These are phyloP conservation scores for Lacerta bilineata DNA, from an alignment of 2,797 vertebrate species.

Conservation along the genomic window DNA sequence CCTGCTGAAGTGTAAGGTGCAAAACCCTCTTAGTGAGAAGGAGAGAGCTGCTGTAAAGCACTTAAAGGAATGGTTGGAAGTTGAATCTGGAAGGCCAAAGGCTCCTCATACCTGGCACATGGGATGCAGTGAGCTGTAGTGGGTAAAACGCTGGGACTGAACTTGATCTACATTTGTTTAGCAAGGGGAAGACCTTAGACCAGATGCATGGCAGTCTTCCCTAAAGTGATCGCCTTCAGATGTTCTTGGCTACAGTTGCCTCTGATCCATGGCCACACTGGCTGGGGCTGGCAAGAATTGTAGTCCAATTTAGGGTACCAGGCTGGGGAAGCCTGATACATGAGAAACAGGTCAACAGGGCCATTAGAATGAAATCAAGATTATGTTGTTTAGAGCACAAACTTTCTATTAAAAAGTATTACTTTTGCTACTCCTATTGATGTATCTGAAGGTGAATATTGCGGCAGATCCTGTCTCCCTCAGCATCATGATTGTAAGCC, in stretches of 20 bases:
- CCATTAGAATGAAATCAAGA: background rate
- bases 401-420: background rate
- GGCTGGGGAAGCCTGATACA: background rate
- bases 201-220: no score
- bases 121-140: background rate
- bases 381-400: background rate
- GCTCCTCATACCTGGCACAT: background rate
- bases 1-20: background rate
- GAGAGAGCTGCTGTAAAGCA: no score
- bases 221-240: no score
- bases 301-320: no score
- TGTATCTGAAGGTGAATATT: accelerated
- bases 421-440: conserved; percentile 8
- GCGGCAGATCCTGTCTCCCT: conserved; percentile 32
- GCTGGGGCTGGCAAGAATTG: no score
- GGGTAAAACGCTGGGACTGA: background rate
- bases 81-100: background rate
- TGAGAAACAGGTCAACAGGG: background rate
- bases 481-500: background rate
- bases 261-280: no score
- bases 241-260: no score
- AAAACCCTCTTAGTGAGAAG: background rate
- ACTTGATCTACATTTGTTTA: background rate
- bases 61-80: background rate
- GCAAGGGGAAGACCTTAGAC: background rate